These are phyloP conservation scores for Sebastolobus altivelis DNA, from an alignment of 2,797 vertebrate genomes.

Conservation along the genomic window DNA sequence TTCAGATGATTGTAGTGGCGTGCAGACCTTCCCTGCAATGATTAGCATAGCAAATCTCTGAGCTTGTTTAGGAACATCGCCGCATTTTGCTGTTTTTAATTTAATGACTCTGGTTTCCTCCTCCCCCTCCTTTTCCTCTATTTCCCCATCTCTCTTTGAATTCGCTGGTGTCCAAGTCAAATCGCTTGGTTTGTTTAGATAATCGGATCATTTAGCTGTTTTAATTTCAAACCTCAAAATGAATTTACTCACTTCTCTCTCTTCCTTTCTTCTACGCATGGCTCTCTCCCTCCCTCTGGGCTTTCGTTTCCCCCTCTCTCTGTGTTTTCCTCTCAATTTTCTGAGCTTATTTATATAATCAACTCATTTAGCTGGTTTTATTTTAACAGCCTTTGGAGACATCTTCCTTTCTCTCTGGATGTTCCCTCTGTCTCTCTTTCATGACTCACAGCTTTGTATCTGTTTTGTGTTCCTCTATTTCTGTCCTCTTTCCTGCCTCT, in stretches of 20 bases:
- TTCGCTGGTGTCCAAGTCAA: constrained; percentile 47
- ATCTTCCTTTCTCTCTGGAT: constrained; percentile 25
- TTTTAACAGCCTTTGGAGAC: constrained; percentile 59
- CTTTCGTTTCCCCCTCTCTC: constrained; percentile 31
- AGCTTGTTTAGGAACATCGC: constrained; percentile 49
- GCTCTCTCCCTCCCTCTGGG: constrained; percentile 37
- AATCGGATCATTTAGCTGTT: constrained; percentile 74
- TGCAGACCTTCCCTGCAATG: constrained; percentile 11
- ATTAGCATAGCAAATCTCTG: constrained; percentile 56
- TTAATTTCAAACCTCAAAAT: constrained; percentile 70
- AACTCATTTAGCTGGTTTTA: constrained; percentile 65
- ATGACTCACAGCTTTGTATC: constrained; percentile 65
- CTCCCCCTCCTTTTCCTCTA: constrained; percentile 7
- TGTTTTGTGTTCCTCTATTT: constrained; percentile 55
- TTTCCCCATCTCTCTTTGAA: constrained; percentile 30
- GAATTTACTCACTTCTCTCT: constrained; percentile 45
- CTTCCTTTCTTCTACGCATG: constrained; percentile 36
- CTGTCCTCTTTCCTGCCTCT: constrained; percentile 22
- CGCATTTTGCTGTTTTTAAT: constrained; percentile 52
- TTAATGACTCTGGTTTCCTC: constrained; percentile 27
- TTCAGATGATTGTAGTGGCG: constrained; percentile 28
- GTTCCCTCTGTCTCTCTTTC: constrained; percentile 44
- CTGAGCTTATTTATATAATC: constrained; percentile 69
- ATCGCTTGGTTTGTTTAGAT: constrained; percentile 59
- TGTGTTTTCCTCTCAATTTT: constrained; percentile 45